phyloP scores from a whole-genome alignment of 2,888 invertebrate species.

The Brachypalpus laphriformis region DNA sequence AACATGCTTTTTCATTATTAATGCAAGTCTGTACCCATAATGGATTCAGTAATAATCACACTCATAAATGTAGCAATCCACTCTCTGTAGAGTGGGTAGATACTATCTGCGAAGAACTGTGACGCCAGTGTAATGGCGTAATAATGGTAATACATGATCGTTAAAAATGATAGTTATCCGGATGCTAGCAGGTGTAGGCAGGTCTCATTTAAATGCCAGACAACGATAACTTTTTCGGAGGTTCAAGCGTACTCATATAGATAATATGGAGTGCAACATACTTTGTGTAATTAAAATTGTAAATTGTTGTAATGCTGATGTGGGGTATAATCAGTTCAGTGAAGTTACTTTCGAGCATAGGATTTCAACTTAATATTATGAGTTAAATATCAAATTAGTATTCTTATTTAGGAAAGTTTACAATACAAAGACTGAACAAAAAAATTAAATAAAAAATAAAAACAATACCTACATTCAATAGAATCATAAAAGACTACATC shows the following conservation, averaged over 20 bases:
- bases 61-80: slow-evolving; percentile 68
- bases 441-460: too few relatives aligned
- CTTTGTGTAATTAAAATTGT: slow-evolving; percentile 5
- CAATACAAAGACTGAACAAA: too few relatives aligned
- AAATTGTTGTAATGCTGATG: neutral
- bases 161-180: slow-evolving; percentile 49
- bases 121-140: slow-evolving; percentile 58
- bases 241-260: neutral
- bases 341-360: too few relatives aligned
- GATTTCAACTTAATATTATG: too few relatives aligned
- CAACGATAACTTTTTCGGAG: slow-evolving; percentile 17
- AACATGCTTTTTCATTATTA: slow-evolving; percentile 57
- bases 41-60: slow-evolving; percentile 69
- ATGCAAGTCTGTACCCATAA: slow-evolving; percentile 51
- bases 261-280: neutral
- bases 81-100: neutral
- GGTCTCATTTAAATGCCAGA: slow-evolving; percentile 36
- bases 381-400: too few relatives aligned
- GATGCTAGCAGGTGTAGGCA: slow-evolving; percentile 41
- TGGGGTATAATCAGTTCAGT: too few relatives aligned
- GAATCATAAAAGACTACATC: too few relatives aligned
- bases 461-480: too few relatives aligned
- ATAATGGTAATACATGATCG: slow-evolving; percentile 68
- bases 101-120: slow-evolving; percentile 14
- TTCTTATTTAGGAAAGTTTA: too few relatives aligned